Percentiles rank a stretch among this genome's conserved stretches.
Evolutionary conservation across 2,888 invertebrate genomes (phyloP).

Genomic region (Meteorus cinctellus): DNA sequence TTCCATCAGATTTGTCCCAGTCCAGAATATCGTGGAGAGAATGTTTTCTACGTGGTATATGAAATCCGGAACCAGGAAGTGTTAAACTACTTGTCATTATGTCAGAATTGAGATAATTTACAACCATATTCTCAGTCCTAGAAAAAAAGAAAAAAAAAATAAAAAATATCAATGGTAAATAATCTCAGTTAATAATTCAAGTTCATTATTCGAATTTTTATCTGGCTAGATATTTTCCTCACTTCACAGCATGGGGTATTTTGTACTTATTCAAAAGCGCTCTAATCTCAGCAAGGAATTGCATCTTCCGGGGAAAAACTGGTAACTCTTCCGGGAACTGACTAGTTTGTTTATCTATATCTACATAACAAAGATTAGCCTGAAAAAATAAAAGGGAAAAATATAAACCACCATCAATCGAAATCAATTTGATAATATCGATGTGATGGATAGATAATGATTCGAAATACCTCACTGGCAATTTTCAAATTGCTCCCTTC

Average conservation of each 20-base stretch:
- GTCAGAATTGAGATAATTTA: conserved; percentile 75
- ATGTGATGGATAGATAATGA: neutral
- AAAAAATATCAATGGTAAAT: neutral
- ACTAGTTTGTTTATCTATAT: conserved; percentile 93
- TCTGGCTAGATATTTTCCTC: conserved; percentile 53
- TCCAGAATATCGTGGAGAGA: conserved; percentile 86
- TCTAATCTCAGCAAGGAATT: conserved; percentile 88
- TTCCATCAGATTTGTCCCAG: conserved; percentile 77
- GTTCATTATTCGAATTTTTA: neutral
- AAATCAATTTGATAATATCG: neutral
- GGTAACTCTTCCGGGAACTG: conserved; percentile 97
- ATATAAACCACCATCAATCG: too few relatives aligned
- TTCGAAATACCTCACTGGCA: conserved; percentile 71
- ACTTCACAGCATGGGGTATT: conserved; percentile 71
- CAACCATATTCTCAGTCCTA: conserved; percentile 71
- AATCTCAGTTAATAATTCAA: neutral
- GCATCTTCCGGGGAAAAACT: conserved; percentile 90
- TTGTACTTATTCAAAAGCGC: conserved; percentile 79
- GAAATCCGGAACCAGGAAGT: conserved; percentile 77
- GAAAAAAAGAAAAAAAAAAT: neutral
- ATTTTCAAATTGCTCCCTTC: conserved; percentile 73
- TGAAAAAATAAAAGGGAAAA: conserved; percentile 69
- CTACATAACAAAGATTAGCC: conserved; percentile 95
- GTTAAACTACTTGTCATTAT: conserved; percentile 88
- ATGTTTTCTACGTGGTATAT: conserved; percentile 83